Conservation (phyloP, 2,888 invertebrate species). For the Plemyria rubiginata region DNA sequence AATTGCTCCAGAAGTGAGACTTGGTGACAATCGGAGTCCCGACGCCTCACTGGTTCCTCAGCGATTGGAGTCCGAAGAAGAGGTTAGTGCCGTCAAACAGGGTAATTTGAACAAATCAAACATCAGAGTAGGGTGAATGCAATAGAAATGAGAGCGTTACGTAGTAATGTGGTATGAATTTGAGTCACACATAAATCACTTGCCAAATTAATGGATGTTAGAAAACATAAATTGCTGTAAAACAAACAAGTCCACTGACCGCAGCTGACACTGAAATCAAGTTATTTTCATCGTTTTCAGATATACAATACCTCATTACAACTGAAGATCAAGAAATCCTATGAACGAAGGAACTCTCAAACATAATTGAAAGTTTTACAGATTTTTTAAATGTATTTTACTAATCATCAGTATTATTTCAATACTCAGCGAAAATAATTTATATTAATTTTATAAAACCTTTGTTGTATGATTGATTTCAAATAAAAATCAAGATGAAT, state of each 20-base stretch:
- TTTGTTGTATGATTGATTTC: neutral
- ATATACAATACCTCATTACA: conserved; percentile 35
- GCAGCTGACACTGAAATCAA: too few species aligned
- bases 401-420: neutral
- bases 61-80: conserved; percentile 49
- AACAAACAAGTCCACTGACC: too few species aligned
- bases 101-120: too few species aligned
- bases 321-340: conserved; percentile 30
- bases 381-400: conserved; percentile 4
- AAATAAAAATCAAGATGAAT: conserved; percentile 13
- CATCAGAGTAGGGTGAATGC: too few species aligned
- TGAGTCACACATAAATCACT: too few species aligned
- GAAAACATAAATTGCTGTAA: too few species aligned
- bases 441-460: too few species aligned
- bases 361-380: neutral
- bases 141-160: too few species aligned
- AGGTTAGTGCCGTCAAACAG: conserved; percentile 44
- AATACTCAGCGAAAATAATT: neutral
- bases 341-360: conserved; percentile 9
- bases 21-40: conserved; percentile 5
- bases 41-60: conserved; percentile 22
- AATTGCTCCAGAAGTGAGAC: conserved; percentile 14
- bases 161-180: too few species aligned
- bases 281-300: conserved; percentile 26
- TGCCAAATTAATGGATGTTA: too few species aligned